Conservation (phyloP, 2,113 vertebrate genomes). For the Himantopus leucocephalus region DNA sequence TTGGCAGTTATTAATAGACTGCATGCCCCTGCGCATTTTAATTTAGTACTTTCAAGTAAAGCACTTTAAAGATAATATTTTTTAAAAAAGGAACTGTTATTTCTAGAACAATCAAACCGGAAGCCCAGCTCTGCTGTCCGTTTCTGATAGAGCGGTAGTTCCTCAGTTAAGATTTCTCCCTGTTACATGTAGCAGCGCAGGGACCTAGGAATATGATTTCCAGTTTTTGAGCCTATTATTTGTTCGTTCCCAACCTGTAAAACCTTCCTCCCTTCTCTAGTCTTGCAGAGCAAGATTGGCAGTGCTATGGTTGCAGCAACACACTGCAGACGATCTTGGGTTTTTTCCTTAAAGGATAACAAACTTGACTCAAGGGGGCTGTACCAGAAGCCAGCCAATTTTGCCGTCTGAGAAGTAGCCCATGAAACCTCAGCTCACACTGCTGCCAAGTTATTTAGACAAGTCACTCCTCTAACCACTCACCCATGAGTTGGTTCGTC, state of each 20-base stretch:
- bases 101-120: conserved; percentile 21
- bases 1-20: neutral
- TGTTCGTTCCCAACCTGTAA: neutral
- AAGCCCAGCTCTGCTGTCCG: neutral
- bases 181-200: neutral
- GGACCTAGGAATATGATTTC: neutral
- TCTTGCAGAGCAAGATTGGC: neutral
- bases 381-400: neutral
- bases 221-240: neutral
- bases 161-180: neutral
- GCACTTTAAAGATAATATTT: neutral
- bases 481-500: neutral
- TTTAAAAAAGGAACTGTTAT: neutral
- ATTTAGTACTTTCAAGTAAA: neutral
- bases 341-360: neutral
- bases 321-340: neutral
- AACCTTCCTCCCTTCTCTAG: neutral
- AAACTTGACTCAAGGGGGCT: neutral
- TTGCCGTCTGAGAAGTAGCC: neutral
- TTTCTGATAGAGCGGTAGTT: neutral
- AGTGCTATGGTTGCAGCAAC: neutral
- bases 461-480: neutral
- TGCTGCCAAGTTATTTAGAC: neutral
- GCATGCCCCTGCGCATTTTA: neutral
- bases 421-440: neutral